These are phyloP conservation scores for Hermatobates lingyangjiaoensis DNA, from an alignment of 1,140 invertebrate species.

Conservation along the genomic window DNA sequence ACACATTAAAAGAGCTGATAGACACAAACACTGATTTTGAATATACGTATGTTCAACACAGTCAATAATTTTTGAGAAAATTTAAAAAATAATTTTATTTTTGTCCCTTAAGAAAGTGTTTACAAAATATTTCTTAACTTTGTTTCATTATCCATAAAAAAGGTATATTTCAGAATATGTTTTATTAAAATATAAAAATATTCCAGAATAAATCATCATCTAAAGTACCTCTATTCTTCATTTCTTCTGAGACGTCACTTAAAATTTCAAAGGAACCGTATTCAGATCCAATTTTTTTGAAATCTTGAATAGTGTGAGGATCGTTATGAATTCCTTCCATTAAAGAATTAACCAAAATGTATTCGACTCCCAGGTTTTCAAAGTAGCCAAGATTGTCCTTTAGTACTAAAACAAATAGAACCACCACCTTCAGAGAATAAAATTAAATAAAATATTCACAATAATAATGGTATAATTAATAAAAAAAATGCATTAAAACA, in stretches of 20 bases:
- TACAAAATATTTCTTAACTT: neutral
- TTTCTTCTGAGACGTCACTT: conserved; percentile 19
- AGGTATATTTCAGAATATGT: neutral
- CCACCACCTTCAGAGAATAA: neutral
- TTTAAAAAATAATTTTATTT: neutral
- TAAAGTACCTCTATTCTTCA: conserved; percentile 12
- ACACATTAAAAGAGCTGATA: neutral
- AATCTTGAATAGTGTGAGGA: conserved; percentile 39
- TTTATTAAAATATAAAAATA: neutral
- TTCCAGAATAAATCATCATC: neutral
- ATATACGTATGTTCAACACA: neutral
- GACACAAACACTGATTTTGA: neutral
- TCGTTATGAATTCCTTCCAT: conserved; percentile 46
- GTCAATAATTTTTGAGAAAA: conserved; percentile 1
- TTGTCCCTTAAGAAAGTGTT: neutral
- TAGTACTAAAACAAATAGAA: conserved; percentile 26
- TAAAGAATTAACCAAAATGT: conserved; percentile 52
- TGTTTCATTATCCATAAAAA: neutral
- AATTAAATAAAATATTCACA: too few relatives aligned
- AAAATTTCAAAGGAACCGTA: conserved; percentile 31
- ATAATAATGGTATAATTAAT: too few relatives aligned
- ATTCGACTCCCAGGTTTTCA: conserved; percentile 37
- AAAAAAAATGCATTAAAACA: too few relatives aligned
- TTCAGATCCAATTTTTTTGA: conserved; percentile 25
- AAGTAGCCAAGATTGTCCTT: conserved; percentile 39